These are phyloP conservation scores for Anguilla obscura DNA, from an alignment of 2,797 vertebrate genomes.

Conservation along the genomic window DNA sequence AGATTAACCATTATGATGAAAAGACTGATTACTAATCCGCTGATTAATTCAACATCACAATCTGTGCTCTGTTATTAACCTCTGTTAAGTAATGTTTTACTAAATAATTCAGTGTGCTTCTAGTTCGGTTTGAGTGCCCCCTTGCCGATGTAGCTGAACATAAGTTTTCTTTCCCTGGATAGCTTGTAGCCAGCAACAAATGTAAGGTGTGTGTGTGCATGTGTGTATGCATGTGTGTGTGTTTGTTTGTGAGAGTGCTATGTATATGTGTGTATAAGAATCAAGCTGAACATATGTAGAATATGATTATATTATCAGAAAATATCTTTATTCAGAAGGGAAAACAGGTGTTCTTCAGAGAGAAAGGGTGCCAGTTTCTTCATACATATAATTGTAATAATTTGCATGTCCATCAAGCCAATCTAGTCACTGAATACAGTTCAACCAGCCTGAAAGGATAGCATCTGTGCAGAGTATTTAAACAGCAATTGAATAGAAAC, in stretches of 20 bases:
- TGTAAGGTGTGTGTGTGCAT: slow-evolving; percentile 17
- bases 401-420: neutral
- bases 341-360: neutral
- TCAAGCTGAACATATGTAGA: slow-evolving; percentile 33
- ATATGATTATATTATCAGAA: neutral
- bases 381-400: slow-evolving; percentile 15
- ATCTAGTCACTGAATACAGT: neutral
- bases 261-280: slow-evolving; percentile 30
- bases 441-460: too few relatives aligned
- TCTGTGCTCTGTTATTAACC: slow-evolving; percentile 32
- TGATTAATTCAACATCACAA: slow-evolving; percentile 57
- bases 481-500: too few relatives aligned
- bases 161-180: slow-evolving; percentile 22
- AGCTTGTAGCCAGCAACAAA: slow-evolving; percentile 20
- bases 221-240: slow-evolving; percentile 33
- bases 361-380: neutral
- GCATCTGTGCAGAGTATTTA: too few relatives aligned
- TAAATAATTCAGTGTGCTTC: neutral
- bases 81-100: neutral
- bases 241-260: slow-evolving; percentile 29
- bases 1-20: slow-evolving; percentile 59
- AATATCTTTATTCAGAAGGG: neutral
- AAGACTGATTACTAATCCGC: slow-evolving; percentile 59
- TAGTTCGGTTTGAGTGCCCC: neutral
- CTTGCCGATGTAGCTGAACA: neutral